phyloP scores from a whole-genome alignment of 2,113 vertebrate genomes.

The Gorsachius goisagi region DNA sequence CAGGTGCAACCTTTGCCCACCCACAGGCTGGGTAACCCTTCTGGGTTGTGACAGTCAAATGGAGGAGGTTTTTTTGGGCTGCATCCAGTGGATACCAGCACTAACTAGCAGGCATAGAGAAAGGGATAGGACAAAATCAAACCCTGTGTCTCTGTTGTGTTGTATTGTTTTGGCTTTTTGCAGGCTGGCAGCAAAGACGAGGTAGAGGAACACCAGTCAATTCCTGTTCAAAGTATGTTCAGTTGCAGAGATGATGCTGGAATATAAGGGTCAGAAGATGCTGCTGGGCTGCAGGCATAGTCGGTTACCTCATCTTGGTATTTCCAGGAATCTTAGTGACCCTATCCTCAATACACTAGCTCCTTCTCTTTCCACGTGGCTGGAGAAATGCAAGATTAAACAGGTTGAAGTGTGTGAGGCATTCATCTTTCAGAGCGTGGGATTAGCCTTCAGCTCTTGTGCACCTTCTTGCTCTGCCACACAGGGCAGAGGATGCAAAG shows the following conservation, averaged over 20 bases:
- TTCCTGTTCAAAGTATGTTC: background rate
- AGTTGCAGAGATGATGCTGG: background rate
- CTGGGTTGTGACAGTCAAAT: fast-evolving
- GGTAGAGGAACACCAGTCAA: background rate
- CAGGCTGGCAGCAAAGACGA: background rate
- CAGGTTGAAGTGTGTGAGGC: background rate
- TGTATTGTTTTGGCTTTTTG: background rate
- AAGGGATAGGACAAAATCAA: background rate
- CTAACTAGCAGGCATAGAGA: background rate
- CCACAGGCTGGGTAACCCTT: background rate
- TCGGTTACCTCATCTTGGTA: background rate
- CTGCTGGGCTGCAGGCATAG: background rate
- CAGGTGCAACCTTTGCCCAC: background rate
- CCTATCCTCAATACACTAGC: background rate
- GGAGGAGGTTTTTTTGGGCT: background rate
- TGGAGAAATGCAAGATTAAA: background rate
- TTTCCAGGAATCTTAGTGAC: background rate
- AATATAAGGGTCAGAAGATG: background rate
- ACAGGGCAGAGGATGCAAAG: background rate
- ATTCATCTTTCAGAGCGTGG: background rate
- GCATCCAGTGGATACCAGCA: background rate
- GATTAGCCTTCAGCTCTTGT: background rate
- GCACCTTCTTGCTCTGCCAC: background rate
- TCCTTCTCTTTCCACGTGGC: background rate
- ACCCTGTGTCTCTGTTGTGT: background rate